Conservation (phyloP, 1,140 invertebrate species). For the Ceratina australensis region DNA sequence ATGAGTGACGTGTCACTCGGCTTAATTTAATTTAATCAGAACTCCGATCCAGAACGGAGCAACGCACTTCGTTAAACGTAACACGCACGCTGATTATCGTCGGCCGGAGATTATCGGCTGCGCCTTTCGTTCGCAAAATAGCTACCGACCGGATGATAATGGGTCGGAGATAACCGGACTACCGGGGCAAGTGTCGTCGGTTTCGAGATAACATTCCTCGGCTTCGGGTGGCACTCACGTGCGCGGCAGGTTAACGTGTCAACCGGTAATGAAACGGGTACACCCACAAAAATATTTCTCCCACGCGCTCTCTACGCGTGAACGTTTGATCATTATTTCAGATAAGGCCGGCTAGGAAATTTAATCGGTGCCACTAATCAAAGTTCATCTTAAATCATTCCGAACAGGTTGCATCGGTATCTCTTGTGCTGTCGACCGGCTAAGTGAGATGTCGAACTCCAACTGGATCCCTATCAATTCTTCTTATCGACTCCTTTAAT, state of each 20-base stretch:
- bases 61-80: slow-evolving; percentile 1
- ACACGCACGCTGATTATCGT: slow-evolving; percentile 26
- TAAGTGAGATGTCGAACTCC: no score
- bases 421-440: no score
- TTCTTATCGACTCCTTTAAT: no score
- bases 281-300: background rate
- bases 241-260: slow-evolving; percentile 34
- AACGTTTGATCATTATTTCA: slow-evolving; percentile 6
- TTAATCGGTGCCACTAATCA: background rate
- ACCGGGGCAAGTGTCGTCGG: slow-evolving; percentile 32
- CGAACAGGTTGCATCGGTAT: no score
- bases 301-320: background rate
- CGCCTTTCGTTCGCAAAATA: slow-evolving; percentile 36
- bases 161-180: slow-evolving; percentile 40
- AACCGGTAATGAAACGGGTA: slow-evolving; percentile 32
- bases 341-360: background rate
- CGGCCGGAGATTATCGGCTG: slow-evolving; percentile 13
- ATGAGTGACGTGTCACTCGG: background rate
- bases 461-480: no score
- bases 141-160: slow-evolving; percentile 37
- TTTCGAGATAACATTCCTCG: slow-evolving; percentile 40
- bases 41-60: slow-evolving; percentile 4
- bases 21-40: slow-evolving; percentile 9
- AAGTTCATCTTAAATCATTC: no score
- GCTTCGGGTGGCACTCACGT: slow-evolving; percentile 22